Evolutionary conservation across 2,888 invertebrate genomes (phyloP), one percentile per base, ranked within the genome.

Genomic region (Watsonalla cultraria): DNA sequence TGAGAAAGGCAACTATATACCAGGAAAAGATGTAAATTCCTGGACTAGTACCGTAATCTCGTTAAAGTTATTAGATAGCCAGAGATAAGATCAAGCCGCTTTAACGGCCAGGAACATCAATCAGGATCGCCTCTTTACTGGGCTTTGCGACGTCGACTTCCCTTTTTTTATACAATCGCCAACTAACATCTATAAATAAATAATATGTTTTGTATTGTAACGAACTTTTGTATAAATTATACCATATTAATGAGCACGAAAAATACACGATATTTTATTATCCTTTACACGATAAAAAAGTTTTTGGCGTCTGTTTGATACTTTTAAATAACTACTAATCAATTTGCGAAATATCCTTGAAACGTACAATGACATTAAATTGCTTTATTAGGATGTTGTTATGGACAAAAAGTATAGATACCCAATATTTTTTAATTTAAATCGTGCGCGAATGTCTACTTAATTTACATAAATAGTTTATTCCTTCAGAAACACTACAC

Each of bases 51-150:
- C 86, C 84, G 86, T 83, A 81, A 86, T 85, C 84, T 84, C 78
- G 80, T 84, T 84, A 84, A 80, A 80, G 76, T 77, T 78, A 82
- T 84, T 82, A 80, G 78, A 82, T 77, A 73, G 74, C 70, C 62
- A 24, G 64, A 76, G 83, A 85, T 84, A 81, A 76, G 68, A 83
- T 83, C 80, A 73, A 70, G 70, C 72, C 72, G 73, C 78, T 78
- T 76, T 81, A 80, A 83, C 79, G 74, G 78, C 72, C 70, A 76
- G 68, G 72, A 74, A 78, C 85, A 87, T 86, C 84, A 83, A 86
- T 87, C 86, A 83, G 80, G 76, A 77, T 78, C 73, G 74, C 71
- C 68, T 72, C 62, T 60, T 59, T 59, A 59, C 61, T 59, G 57
- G 65, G 64, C 68, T 69, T 65, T 67, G 68, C 62, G 60, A 65